A percentile compares a stretch with the other conserved stretches of the same genome.
phyloP scores from a whole-genome alignment of 1,140 invertebrate species.

The Cepaea nemoralis region DNA sequence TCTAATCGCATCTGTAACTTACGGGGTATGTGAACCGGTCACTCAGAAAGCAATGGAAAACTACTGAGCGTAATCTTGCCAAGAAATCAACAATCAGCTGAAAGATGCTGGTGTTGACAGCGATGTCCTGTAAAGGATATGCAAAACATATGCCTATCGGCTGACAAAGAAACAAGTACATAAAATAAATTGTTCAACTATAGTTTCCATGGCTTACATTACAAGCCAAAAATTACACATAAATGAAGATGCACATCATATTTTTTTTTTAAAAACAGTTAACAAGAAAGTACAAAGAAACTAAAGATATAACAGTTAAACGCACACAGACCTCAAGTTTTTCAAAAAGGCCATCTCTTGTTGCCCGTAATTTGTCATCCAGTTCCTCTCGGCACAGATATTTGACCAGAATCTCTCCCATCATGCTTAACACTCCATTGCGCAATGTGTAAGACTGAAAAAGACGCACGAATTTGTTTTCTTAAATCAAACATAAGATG shows the following conservation, averaged over 20 bases:
- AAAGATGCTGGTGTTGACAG: no score
- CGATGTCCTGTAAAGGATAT: no score
- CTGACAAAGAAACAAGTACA: no score
- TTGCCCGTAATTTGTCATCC: conserved; percentile 74
- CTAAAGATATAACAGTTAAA: not conserved
- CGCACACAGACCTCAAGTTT: conserved; percentile 64
- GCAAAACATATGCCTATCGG: no score
- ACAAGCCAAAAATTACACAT: not conserved
- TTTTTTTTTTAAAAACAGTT: not conserved
- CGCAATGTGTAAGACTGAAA: conserved; percentile 83
- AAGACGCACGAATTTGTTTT: no score
- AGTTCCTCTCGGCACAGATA: conserved; percentile 81
- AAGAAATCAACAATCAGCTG: no score
- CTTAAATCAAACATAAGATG: no score
- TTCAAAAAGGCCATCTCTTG: conserved; percentile 68
- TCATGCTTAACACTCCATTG: conserved; percentile 84
- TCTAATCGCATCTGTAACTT: no score
- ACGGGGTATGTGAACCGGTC: no score
- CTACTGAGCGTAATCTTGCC: no score
- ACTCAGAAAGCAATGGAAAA: no score
- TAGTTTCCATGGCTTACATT: not conserved
- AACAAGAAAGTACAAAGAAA: not conserved
- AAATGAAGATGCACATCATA: not conserved
- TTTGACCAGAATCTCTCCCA: conserved; percentile 82
- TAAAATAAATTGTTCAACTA: no score